Evolutionary conservation across 1,140 invertebrate species (phyloP), one percentile per base, ranked within the genome.

Genomic region (Drosophila tani): DNA sequence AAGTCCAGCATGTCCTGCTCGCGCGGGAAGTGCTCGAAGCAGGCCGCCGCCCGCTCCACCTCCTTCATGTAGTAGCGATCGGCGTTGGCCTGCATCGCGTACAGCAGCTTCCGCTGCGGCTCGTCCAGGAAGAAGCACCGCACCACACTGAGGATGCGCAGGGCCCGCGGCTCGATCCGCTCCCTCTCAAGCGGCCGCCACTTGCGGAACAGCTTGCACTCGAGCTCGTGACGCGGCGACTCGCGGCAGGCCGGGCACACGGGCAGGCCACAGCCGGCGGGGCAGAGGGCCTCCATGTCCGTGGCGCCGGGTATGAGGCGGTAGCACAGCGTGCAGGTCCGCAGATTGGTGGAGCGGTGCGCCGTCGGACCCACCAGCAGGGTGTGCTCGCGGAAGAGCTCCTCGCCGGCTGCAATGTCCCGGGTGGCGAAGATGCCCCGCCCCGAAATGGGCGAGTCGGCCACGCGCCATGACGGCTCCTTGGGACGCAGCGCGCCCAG

Each of bases 311-410:
- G 66, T 5, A 82, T 66, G 17, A 79, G 49, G 8, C 74, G 65
- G 60, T 92, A 92, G 69, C 91, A 92, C 0, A 92, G 45, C 7
- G 66, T 59, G 50, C 91, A 92, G n/a, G 75, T 90, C 17, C 91
- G 81, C 8, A 92, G 21, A 27, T 86, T 81, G 8, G 81, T 79
- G 9, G 75, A 73, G 7, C 83, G 69, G 27, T 82, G 79, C 5
- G 90, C 91, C 1, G 87, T 92, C 0, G 96, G 95, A 0, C 96
- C 96, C 32, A 94, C 82, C 15, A 96, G 93, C 3, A 97, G 79
- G 0, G 96, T 95, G 46, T 91, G 93, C 88, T 97, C 96, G 2
- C 94, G 92, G 75, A 96, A 96, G 14, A 97, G 94, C 32, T 96
- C 81, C 91, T 96, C 96, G 27, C 96, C 95, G 6, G 93, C 74